Percentiles rank a stretch among this genome's conserved stretches.
These are phyloP conservation scores for Anas acuta DNA, from an alignment of 2,797 vertebrate species.

Conservation along the genomic window DNA sequence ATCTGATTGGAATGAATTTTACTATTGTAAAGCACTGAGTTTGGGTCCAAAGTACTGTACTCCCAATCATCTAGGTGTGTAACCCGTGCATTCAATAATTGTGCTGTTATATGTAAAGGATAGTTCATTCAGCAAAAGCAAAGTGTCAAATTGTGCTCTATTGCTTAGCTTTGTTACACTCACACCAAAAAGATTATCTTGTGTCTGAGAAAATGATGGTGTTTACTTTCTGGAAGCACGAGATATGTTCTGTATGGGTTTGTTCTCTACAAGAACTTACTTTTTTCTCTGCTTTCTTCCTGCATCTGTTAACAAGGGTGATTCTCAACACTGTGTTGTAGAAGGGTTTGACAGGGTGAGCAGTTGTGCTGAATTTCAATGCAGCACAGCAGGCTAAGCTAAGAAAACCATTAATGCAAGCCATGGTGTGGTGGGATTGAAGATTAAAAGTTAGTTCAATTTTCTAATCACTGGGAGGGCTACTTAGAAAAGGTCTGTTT, in stretches of 20 bases:
- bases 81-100: neutral
- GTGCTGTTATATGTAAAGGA: neutral
- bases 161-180: neutral
- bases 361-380: neutral
- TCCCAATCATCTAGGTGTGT: neutral
- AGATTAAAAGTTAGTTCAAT: conserved; percentile 61
- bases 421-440: neutral
- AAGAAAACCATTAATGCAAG: conserved; percentile 29
- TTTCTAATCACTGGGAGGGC: conserved; percentile 50
- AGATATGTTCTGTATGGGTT: neutral
- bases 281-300: neutral
- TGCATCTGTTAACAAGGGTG: neutral
- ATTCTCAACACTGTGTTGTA: neutral
- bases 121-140: neutral
- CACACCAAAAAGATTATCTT: neutral
- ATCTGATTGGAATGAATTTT: neutral
- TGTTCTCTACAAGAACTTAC: neutral
- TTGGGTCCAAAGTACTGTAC: neutral
- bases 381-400: conserved; percentile 14
- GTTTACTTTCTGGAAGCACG: neutral
- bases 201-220: neutral
- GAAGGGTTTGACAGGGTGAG: neutral
- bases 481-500: conserved; percentile 17
- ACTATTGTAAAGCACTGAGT: neutral
- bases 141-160: neutral